A percentile compares a stretch with the other conserved stretches of the same genome.
Evolutionary conservation across 2,113 vertebrate species (phyloP).

Genomic region (Scomber scombrus): DNA sequence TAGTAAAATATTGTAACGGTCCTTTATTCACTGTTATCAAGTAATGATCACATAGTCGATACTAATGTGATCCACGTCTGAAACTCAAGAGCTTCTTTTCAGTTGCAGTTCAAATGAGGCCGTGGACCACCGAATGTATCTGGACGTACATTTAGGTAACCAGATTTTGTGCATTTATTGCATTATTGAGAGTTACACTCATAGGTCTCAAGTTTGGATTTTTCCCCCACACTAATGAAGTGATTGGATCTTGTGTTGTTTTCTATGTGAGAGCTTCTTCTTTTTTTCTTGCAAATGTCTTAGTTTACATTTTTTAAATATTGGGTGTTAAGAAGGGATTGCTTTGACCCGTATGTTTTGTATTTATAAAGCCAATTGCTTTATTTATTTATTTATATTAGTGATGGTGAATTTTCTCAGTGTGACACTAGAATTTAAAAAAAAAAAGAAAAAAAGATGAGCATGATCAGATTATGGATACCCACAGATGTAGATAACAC

Average conservation of each 20-base stretch:
- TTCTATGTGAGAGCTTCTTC: conserved; percentile 55
- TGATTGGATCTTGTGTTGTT: conserved; percentile 66
- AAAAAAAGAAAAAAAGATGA: conserved; percentile 68
- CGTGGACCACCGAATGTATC: conserved; percentile 15
- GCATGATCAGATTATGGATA: conserved; percentile 80
- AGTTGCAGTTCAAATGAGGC: conserved; percentile 58
- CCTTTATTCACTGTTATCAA: conserved; percentile 53
- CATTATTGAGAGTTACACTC: conserved; percentile 44
- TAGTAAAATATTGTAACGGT: conserved; percentile 18
- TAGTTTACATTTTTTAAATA: conserved; percentile 71
- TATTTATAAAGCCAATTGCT: conserved; percentile 79
- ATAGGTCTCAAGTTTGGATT: conserved; percentile 48
- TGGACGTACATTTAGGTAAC: conserved; percentile 50
- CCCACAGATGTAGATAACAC: conserved; percentile 79
- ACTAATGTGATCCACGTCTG: conserved; percentile 54
- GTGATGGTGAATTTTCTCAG: conserved; percentile 77
- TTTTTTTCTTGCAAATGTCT: conserved; percentile 68
- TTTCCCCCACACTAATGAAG: conserved; percentile 44
- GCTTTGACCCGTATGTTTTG: conserved; percentile 75
- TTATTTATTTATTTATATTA: conserved; percentile 80
- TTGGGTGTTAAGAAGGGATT: conserved; percentile 64
- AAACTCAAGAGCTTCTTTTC: conserved; percentile 50
- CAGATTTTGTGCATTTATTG: conserved; percentile 43
- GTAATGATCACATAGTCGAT: conserved; percentile 44
- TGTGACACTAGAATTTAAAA: conserved; percentile 76